These are phyloP conservation scores for Escarpia spicata DNA, from an alignment of 2,888 invertebrate genomes.

Conservation along the genomic window DNA sequence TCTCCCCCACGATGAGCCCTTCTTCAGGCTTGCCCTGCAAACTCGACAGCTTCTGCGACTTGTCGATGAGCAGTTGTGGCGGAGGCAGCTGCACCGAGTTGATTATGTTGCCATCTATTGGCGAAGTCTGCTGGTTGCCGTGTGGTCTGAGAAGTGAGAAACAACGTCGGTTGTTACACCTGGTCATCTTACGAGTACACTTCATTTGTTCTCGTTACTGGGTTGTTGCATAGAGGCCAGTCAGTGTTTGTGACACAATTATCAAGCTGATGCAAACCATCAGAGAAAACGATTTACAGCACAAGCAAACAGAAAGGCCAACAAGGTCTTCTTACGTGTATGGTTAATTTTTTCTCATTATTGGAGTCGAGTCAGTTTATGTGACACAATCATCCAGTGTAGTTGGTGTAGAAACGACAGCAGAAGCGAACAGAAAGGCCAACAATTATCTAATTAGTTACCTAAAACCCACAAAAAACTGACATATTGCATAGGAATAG, in stretches of 20 bases:
- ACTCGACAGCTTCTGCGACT: neutral
- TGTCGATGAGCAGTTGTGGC: slow-evolving; percentile 27
- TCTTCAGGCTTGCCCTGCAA: neutral
- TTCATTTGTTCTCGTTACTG: neutral
- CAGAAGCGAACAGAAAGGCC: neutral
- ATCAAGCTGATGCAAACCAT: too few species aligned
- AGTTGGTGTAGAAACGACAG: too few species aligned
- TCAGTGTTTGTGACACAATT: neutral
- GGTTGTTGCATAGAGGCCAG: neutral
- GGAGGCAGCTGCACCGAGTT: slow-evolving; percentile 32
- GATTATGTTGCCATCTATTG: slow-evolving; percentile 18
- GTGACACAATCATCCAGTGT: too few species aligned
- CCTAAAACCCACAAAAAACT: neutral
- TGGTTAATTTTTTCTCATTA: too few species aligned
- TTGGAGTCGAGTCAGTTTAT: too few species aligned
- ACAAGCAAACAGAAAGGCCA: neutral
- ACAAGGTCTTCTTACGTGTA: neutral
- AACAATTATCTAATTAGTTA: neutral
- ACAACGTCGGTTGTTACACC: slow-evolving; percentile 71
- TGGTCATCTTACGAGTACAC: neutral
- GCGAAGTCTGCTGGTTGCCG: slow-evolving; percentile 18
- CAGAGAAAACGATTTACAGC: too few species aligned
- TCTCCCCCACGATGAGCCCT: neutral
- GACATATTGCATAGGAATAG: neutral
- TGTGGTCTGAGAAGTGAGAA: neutral